phyloP scores from a whole-genome alignment of 2,888 invertebrate species.

The Conistra vaccinii region DNA sequence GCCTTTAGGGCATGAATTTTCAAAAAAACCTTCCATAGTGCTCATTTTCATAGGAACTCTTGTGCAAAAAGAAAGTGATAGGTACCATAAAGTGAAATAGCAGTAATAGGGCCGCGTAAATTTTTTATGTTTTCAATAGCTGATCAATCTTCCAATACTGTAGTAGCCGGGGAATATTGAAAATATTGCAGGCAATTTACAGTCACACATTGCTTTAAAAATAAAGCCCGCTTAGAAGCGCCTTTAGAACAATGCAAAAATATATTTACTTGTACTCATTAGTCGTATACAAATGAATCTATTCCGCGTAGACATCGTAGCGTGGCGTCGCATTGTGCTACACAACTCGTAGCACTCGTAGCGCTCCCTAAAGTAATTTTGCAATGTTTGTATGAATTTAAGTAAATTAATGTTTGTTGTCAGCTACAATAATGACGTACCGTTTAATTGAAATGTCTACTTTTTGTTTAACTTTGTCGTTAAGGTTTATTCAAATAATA shows the following conservation, averaged over 20 bases:
- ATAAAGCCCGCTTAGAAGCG: neutral
- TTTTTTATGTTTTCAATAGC: neutral
- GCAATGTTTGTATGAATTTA: slow-evolving; percentile 19
- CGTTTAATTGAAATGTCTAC: neutral
- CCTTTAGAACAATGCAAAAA: slow-evolving; percentile 5
- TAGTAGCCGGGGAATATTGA: neutral
- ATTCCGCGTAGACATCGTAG: slow-evolving; percentile 40
- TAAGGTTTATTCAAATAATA: neutral
- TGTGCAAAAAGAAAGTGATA: neutral
- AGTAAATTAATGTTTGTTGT: slow-evolving; percentile 16
- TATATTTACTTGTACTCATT: slow-evolving; percentile 7
- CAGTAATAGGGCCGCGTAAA: neutral
- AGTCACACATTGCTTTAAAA: neutral
- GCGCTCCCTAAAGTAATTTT: slow-evolving; percentile 24
- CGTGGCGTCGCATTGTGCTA: slow-evolving; percentile 46
- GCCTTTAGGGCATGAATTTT: neutral
- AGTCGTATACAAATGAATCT: slow-evolving; percentile 10
- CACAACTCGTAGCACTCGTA: slow-evolving; percentile 22
- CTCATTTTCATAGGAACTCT: neutral
- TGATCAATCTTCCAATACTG: neutral
- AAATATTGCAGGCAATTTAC: neutral
- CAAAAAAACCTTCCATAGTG: neutral
- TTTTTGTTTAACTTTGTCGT: neutral
- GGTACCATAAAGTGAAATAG: neutral
- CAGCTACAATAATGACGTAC: neutral